Evolutionary conservation across 2,888 invertebrate genomes (phyloP), one percentile per base, ranked within the genome.

Genomic region (Drosophila histrio): DNA sequence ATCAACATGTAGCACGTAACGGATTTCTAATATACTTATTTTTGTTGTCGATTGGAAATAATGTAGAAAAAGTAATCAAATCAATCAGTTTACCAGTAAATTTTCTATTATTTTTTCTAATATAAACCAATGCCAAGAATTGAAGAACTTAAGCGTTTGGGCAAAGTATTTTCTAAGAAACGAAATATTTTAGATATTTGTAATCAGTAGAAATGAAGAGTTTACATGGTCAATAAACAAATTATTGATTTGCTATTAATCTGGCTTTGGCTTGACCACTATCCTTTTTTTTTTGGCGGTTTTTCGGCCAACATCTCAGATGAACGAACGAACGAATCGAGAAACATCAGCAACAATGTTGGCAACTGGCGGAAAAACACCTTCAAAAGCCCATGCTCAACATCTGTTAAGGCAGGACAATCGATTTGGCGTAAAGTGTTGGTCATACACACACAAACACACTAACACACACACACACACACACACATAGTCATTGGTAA

Each of bases 391-490:
- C 67, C 73, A 84, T 77, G 81, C 87, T 77, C 87, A 84, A 87
- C 87, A 82, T 84, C 87, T 87, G 84, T 84, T 87, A 67, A 62
- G 68, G 81, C 81, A 82, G 81, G 81, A 83, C 81, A 87, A 85
- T 85, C 85, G 82, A 81, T 82, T 84, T 77, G 65, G 75, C 65
- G 71, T 66, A 82, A 79, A 84, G 78, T 77, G 78, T 80, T 75
- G 85, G 43, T 59, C 56, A 60, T 41, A 68, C 65, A 81, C 58
- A 78, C 59, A 81, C 56, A 75, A 38, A 69, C 44, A 59, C 21
- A 43, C 39, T 57, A 56, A 59, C 28, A 41, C 30, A 46, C 36
- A 47, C 19, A 43, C n/a, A 57, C 32, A 36, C 26, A 38, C 34
- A 36, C 8, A 50, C 22, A 67, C 3, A 43, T 2, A 50, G 38